phyloP scores from a whole-genome alignment of 2,888 invertebrate species.

The Caenorhabditis afra region DNA sequence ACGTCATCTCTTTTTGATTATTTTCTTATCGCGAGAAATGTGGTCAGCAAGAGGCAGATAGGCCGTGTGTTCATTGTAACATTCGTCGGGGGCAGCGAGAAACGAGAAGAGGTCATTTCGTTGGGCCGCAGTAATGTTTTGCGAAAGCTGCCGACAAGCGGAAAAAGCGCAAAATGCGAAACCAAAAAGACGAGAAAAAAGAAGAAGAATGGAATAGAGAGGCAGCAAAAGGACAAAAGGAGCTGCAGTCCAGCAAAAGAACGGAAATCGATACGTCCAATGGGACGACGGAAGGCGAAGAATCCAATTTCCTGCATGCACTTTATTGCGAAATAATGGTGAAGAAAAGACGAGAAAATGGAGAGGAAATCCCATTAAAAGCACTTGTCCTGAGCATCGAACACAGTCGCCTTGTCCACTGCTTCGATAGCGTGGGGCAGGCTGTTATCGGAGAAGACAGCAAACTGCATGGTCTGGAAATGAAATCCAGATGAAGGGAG shows the following conservation, averaged over 20 bases:
- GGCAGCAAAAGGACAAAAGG: constrained; percentile 11
- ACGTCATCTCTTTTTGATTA: neutral
- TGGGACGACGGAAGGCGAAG: constrained; percentile 11
- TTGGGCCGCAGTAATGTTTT: neutral
- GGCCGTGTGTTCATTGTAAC: constrained; percentile 9
- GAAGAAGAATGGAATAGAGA: constrained; percentile 3
- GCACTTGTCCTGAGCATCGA: constrained; percentile 50
- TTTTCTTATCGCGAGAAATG: neutral
- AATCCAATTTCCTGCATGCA: constrained; percentile 6
- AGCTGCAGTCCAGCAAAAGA: constrained; percentile 14
- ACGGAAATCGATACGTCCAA: constrained; percentile 26
- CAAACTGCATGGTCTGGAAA: constrained; percentile 58
- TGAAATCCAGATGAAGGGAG: constrained; percentile 10
- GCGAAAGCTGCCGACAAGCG: neutral
- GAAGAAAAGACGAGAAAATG: constrained; percentile 7
- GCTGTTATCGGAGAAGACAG: constrained; percentile 47
- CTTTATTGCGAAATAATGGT: constrained; percentile 31
- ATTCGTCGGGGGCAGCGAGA: neutral
- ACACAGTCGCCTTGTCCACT: constrained; percentile 52
- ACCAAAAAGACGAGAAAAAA: too few relatives aligned
- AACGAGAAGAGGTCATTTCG: constrained; percentile 13
- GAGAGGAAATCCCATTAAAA: constrained; percentile 24
- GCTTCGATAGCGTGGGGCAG: constrained; percentile 33
- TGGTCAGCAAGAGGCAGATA: neutral
- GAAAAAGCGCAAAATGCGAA: neutral